These are phyloP conservation scores for Argyresthia goedartella DNA, from an alignment of 2,888 invertebrate species.

Conservation along the genomic window DNA sequence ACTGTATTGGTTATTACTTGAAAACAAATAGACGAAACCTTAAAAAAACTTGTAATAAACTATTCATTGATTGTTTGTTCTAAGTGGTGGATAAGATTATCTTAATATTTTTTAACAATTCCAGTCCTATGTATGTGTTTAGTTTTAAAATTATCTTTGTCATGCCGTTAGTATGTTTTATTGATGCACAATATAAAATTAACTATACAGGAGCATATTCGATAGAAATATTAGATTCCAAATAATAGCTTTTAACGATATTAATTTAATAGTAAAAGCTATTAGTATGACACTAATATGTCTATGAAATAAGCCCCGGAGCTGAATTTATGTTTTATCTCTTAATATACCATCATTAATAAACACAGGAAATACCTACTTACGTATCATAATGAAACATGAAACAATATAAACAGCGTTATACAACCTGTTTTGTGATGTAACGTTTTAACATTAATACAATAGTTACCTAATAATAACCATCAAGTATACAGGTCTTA, in stretches of 20 bases:
- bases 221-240: too few species aligned
- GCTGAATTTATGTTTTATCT: background rate
- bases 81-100: conserved; percentile 22
- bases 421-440: background rate
- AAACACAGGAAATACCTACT: conserved; percentile 1
- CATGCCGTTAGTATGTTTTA: conserved; percentile 52
- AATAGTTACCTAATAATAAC: background rate
- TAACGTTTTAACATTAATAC: conserved; percentile 1
- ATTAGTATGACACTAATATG: too few species aligned
- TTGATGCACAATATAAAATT: conserved; percentile 13
- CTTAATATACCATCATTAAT: background rate
- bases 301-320: too few species aligned
- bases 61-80: conserved; percentile 49
- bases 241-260: too few species aligned
- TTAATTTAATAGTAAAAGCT: too few species aligned
- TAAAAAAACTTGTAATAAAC: conserved; percentile 24
- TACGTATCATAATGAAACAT: background rate
- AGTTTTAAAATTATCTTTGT: conserved; percentile 35
- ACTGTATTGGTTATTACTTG: conserved; percentile 11
- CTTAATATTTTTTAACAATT: conserved; percentile 27
- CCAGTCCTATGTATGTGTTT: conserved; percentile 30
- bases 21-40: background rate
- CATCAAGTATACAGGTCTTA: too few species aligned
- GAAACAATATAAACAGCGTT: background rate
- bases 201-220: too few species aligned